Percentiles rank a stretch among this genome's conserved stretches.
phyloP scores from a whole-genome alignment of 1,140 invertebrate genomes.

The Orius insidiosus region DNA sequence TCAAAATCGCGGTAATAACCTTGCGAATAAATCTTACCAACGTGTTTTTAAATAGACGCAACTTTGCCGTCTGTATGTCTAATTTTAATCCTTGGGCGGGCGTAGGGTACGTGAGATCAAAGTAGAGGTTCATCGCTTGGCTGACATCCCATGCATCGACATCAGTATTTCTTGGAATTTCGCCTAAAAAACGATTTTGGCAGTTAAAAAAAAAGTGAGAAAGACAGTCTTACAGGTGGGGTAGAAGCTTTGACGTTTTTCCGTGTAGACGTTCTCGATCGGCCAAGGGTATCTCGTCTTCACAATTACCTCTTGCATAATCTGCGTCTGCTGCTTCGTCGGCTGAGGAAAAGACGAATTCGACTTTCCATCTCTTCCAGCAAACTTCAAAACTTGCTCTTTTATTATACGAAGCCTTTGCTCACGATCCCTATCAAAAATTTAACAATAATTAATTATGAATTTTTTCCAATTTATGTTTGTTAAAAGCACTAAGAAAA shows the following conservation, averaged over 20 bases:
- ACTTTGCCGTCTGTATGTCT: conserved; percentile 32
- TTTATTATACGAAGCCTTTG: conserved; percentile 9
- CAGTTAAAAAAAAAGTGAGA: conserved; percentile 8
- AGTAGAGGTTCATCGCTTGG: conserved; percentile 36
- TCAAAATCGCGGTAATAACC: no score
- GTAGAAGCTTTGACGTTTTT: conserved; percentile 21
- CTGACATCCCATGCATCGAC: conserved; percentile 32
- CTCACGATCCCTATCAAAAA: conserved; percentile 8
- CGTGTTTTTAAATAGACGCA: conserved; percentile 34
- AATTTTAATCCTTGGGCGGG: conserved; percentile 23
- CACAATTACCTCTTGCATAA: conserved; percentile 12
- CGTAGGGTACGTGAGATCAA: conserved; percentile 30
- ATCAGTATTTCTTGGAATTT: conserved; percentile 33
- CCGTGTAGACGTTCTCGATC: conserved; percentile 17
- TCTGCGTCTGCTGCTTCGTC: conserved; percentile 12
- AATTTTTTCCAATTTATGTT: no score
- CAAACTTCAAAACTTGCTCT: conserved; percentile 9
- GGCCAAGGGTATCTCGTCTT: conserved; percentile 14
- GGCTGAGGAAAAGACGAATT: conserved; percentile 7
- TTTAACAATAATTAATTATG: no score
- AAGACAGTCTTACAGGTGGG: conserved; percentile 18
- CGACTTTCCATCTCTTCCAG: conserved; percentile 5
- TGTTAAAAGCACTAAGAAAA: no score
- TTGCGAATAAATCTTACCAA: conserved; percentile 23
- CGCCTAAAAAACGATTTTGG: conserved; percentile 25